A percentile compares a stretch with the other conserved stretches of the same genome.
phyloP scores from a whole-genome alignment of 2,888 invertebrate species.

The Drosophila robusta region DNA sequence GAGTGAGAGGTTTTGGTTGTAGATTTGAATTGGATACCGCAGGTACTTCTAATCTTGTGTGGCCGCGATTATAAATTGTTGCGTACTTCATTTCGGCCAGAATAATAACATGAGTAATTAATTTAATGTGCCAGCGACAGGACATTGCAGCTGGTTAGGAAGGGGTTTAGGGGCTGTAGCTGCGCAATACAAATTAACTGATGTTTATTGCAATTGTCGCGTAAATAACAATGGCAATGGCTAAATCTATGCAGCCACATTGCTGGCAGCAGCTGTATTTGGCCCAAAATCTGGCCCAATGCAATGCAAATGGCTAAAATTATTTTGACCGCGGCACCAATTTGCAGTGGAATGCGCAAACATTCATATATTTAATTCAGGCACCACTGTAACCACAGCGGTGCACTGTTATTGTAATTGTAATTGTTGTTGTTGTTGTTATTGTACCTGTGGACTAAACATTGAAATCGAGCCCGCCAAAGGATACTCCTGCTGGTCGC shows the following conservation, averaged over 20 bases:
- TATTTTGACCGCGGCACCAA: constrained; percentile 70
- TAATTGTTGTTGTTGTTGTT: not conserved
- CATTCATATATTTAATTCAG: constrained; percentile 67
- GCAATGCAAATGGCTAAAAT: constrained; percentile 69
- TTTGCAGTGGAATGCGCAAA: constrained; percentile 56
- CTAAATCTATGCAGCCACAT: constrained; percentile 56
- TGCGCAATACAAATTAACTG: constrained; percentile 54
- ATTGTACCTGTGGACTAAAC: constrained; percentile 20
- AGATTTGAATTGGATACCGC: constrained; percentile 57
- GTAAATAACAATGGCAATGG: constrained; percentile 56
- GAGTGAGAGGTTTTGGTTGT: not conserved
- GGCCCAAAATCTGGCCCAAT: constrained; percentile 66
- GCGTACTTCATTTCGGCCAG: constrained; percentile 83
- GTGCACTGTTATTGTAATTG: constrained; percentile 14
- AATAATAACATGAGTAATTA: constrained; percentile 84
- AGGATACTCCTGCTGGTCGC: constrained; percentile 25
- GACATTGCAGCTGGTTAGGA: constrained; percentile 26
- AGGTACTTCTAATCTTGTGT: constrained; percentile 83
- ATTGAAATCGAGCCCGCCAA: constrained; percentile 12
- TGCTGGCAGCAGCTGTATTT: constrained; percentile 24
- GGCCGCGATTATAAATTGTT: constrained; percentile 83
- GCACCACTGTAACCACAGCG: constrained; percentile 49
- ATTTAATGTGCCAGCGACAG: constrained; percentile 83
- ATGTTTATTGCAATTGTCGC: constrained; percentile 67
- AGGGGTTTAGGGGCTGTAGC: not conserved